Evolutionary conservation across 2,113 vertebrate species (phyloP).

Genomic region (Amphiprion percula): DNA sequence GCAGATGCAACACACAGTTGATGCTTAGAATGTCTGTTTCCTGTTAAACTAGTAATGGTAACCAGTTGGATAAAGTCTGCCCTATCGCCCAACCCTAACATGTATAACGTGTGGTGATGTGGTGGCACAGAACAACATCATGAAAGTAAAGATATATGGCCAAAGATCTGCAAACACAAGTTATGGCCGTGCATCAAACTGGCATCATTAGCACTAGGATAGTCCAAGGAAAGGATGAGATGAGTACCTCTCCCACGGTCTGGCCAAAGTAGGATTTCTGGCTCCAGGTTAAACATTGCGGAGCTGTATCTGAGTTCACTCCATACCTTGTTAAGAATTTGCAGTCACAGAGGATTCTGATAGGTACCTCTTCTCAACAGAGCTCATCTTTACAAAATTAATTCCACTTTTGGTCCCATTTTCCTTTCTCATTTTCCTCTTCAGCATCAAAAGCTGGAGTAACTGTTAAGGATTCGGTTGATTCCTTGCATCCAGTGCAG

Average conservation of each 20-base stretch:
- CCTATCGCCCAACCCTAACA: conserved; percentile 35
- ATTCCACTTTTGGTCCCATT: conserved; percentile 67
- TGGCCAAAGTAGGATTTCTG: conserved; percentile 21
- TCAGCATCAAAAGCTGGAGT: conserved; percentile 31
- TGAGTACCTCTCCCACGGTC: conserved; percentile 28
- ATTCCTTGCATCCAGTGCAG: conserved; percentile 45
- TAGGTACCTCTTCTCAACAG: conserved; percentile 13
- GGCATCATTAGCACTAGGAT: conserved; percentile 33
- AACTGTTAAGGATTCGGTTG: conserved; percentile 30
- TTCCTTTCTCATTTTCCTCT: conserved; percentile 46
- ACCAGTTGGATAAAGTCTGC: conserved; percentile 17
- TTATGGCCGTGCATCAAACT: conserved; percentile 39
- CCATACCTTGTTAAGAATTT: conserved; percentile 10
- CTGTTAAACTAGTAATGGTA: neutral
- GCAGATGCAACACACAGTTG: conserved; percentile 7
- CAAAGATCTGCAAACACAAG: conserved; percentile 43
- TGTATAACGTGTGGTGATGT: conserved; percentile 17
- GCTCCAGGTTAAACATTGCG: conserved; percentile 15
- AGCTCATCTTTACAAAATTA: conserved; percentile 18
- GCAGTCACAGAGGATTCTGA: conserved; percentile 24
- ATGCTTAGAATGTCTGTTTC: conserved; percentile 2
- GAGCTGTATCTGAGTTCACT: conserved; percentile 1
- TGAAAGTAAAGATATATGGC: conserved; percentile 40
- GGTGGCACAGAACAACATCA: conserved; percentile 45
- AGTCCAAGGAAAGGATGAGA: conserved; percentile 50